Evolutionary conservation across 2,888 invertebrate genomes (phyloP).

Genomic region (Troides helena): DNA sequence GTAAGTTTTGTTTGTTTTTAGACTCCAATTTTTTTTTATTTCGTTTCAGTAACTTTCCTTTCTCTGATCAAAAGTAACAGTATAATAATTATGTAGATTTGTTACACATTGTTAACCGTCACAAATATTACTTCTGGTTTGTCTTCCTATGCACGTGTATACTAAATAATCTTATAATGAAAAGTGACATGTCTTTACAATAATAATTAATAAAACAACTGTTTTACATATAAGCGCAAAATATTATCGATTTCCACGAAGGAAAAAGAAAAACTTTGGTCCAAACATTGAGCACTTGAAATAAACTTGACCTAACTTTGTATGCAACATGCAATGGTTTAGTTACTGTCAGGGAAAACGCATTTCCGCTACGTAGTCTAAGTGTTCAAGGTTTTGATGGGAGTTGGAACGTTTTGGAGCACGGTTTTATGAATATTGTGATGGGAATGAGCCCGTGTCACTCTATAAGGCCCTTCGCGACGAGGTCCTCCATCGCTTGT

Average conservation of each 20-base stretch:
- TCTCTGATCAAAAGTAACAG: no score
- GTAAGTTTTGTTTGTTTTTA: not conserved
- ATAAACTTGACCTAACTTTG: constrained; percentile 42
- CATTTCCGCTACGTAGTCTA: constrained; percentile 82
- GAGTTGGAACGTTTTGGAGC: constrained; percentile 81
- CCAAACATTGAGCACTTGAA: constrained; percentile 74
- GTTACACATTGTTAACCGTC: no score
- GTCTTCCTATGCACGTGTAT: constrained; percentile 2
- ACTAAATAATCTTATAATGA: constrained; percentile 3
- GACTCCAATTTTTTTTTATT: not conserved
- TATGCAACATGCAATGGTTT: constrained; percentile 45
- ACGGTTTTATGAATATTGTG: constrained; percentile 81
- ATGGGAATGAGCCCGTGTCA: constrained; percentile 82
- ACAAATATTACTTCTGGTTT: not conserved
- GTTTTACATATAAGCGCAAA: constrained; percentile 24
- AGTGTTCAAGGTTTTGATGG: constrained; percentile 83
- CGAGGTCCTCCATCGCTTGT: constrained; percentile 68
- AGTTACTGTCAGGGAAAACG: constrained; percentile 80
- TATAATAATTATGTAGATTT: no score
- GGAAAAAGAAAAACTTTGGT: constrained; percentile 69
- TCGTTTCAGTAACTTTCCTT: no score
- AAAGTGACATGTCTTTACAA: constrained; percentile 25
- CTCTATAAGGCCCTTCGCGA: constrained; percentile 71
- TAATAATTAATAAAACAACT: constrained; percentile 31
- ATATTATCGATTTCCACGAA: constrained; percentile 39